Evolutionary conservation across 64 coral and sea anemone species (phyloP), one percentile per base, ranked within the genome.

Genomic region (Montipora sp.): DNA sequence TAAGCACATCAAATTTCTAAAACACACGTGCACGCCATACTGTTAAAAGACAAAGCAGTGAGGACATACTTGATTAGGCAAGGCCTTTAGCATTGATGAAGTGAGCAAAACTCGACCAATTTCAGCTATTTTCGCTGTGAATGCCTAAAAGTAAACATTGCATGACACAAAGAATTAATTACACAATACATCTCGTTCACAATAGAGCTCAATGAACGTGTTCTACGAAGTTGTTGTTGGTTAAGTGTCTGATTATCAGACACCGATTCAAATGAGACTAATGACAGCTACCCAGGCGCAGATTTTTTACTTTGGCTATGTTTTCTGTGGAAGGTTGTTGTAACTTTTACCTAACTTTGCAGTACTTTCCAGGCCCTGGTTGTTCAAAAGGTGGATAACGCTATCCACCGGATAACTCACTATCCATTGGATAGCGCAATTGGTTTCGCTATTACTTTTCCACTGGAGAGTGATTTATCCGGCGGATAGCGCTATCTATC

Each of bases 81-180:
- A 66, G 3, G 94, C 93, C 58, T 96, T 93, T 19, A 98, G 63
- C 60, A 98, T 95, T 7, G 92, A 87, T 49, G 83, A 84, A 47
- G 90, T 86, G 11, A 98, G 91, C 36, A 93, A 67, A 65, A 98
- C 90, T 27, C 96, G 87, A 15, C 96, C 96, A 72, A 93, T 95
- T 24, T 98, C 96, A 3, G 94, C 94, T 20, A 98, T 83, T 88
- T 98, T 98, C 48, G 69, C 84, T 23, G 93, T 98, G 81, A 98
- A 98, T 5, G 96, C 96, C 96, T 98, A 20, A 20, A 90, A 80
- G 4, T 7, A 63, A 70, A 80, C 18, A 71, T 59, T 15, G 45
- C 55, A 1, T 2, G 47, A 79, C n/a, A 75, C 12, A 83, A 24
- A 11, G 8, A 48, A 55, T 20, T 45, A 11, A 5, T 9, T 60